Evolutionary conservation across 2,113 vertebrate species (phyloP).

Genomic region (Pomatostomus ruficeps): DNA sequence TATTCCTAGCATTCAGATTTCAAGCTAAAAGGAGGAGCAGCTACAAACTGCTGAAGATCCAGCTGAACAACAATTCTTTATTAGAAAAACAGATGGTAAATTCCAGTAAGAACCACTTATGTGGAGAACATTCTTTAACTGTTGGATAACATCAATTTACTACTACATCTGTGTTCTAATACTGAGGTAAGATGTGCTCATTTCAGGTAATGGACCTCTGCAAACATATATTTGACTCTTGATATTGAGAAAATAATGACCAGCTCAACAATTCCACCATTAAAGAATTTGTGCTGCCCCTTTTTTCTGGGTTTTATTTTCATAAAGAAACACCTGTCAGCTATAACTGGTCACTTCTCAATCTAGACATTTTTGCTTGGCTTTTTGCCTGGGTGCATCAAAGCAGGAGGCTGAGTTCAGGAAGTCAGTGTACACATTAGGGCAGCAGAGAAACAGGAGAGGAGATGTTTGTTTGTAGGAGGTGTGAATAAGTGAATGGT

Average conservation of each 20-base stretch:
- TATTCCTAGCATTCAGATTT: not conserved
- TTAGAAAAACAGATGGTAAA: not conserved
- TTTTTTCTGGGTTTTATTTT: not conserved
- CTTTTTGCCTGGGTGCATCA: conserved; percentile 28
- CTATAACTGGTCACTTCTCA: not conserved
- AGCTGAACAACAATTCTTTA: not conserved
- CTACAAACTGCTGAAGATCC: not conserved
- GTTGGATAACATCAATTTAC: not conserved
- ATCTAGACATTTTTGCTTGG: not conserved
- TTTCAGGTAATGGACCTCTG: not conserved
- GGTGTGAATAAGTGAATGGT: conserved; percentile 50
- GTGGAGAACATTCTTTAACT: not conserved
- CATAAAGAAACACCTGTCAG: not conserved
- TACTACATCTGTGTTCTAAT: not conserved
- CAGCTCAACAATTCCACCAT: not conserved
- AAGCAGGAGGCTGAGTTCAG: conserved; percentile 46
- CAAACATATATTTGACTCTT: not conserved
- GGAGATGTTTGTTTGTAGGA: conserved; percentile 37
- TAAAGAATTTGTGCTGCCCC: not conserved
- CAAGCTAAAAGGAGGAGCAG: not conserved
- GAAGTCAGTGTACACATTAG: conserved; percentile 13
- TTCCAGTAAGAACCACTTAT: not conserved
- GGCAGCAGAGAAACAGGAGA: conserved; percentile 4
- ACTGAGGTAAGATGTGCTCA: not conserved
- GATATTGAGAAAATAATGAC: not conserved